phyloP scores from a whole-genome alignment of 1,140 invertebrate genomes.

The Frieseomelitta varia region DNA sequence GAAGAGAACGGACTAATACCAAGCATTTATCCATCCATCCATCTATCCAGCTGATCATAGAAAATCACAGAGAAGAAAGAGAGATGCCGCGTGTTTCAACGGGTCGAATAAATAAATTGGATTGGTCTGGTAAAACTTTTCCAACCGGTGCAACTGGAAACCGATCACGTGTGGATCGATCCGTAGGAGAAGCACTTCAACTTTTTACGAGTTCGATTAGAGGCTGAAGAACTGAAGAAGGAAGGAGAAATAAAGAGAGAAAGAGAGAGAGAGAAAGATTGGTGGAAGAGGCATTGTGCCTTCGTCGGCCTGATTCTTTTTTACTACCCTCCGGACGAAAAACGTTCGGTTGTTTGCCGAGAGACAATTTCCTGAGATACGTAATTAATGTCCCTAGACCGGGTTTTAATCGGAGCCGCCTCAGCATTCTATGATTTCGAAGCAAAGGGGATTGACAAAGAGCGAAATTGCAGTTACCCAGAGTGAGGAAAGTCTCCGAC shows the following conservation, averaged over 20 bases:
- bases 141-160: conserved; percentile 31
- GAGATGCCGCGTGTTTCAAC: background rate
- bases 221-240: background rate
- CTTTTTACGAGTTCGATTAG: conserved; percentile 59
- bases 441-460: background rate
- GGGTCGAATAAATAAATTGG: conserved; percentile 62
- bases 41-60: background rate
- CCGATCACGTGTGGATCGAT: conserved; percentile 28
- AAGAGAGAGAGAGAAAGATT: background rate
- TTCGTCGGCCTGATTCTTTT: conserved; percentile 1
- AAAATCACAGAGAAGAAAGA: background rate
- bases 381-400: conserved; percentile 26
- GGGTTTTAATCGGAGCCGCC: conserved; percentile 27
- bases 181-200: conserved; percentile 36
- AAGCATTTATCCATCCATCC: background rate
- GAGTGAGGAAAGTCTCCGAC: background rate
- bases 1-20: conserved; percentile 13
- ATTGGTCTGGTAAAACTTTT: conserved; percentile 48
- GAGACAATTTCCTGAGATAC: conserved; percentile 39
- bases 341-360: background rate
- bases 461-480: background rate
- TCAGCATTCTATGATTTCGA: background rate
- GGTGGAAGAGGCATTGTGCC: conserved; percentile 10
- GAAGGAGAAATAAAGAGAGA: background rate
- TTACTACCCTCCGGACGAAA: background rate